Evolutionary conservation across 2,797 vertebrate genomes (phyloP), one percentile per base, ranked within the genome.

Genomic region (Microchirus variegatus): DNA sequence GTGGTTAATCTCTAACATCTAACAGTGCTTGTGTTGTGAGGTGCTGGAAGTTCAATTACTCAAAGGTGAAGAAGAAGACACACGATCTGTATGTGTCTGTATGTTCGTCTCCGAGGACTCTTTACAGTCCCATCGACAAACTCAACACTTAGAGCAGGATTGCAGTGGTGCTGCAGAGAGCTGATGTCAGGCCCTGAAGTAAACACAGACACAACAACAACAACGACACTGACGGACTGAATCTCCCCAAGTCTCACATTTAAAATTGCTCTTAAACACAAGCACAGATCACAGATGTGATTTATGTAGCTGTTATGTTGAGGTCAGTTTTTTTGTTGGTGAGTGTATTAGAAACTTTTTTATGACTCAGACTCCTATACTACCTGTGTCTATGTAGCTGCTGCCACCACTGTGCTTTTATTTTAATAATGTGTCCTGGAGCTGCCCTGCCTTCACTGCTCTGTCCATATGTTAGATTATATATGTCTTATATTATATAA

Each of bases 401-500:
- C 22, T 54, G 53, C 5, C 7, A 42, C 5, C 49, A 40, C 15
- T 60, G 26, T 15, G 11, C 44, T 44, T 67, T 69, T 53, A 43
- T 45, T 70, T 70, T 60, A 67, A 57, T 38, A 51, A 63, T 69
- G 54, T 61, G 45, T 48, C 57, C 31, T 15, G 13, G 36, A 73
- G 71, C 59, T 44, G 59, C 38, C 66, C 56, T 10, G 49, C 44
- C 42, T 50, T 57, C 52, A 52, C 62, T 50, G 35, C 31, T 55
- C 43, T 63, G 46, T 74, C 62, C 31, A 49, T 43, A 52, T 71
- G 73, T 64, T 73, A 22, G n/a, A n/a, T n/a, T 22, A 22, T 22
- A 22, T n/a, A 22, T 22, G 22, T 22, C 3, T 22, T 22, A 22
- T 22, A 22, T 22, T 22, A 22, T 22, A 64, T 75, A 77, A 86